Conservation (phyloP, 1,140 invertebrate species). For the Archivesica marissinica region DNA sequence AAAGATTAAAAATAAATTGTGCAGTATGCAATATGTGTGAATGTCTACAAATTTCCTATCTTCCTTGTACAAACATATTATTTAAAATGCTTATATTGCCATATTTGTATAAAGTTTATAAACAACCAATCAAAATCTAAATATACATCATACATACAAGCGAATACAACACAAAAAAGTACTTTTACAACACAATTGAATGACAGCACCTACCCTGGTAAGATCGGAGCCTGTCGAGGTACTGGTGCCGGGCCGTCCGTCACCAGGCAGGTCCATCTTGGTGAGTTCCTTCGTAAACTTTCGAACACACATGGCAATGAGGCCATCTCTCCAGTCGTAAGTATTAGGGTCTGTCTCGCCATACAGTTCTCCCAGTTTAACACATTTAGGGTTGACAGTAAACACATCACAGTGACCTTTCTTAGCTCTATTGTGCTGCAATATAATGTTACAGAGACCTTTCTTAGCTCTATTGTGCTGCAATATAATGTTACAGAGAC, state of each 20-base stretch:
- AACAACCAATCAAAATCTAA: no score
- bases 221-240: constrained; percentile 59
- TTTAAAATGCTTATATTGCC: no score
- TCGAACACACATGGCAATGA: constrained; percentile 80
- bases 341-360: constrained; percentile 93
- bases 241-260: constrained; percentile 62
- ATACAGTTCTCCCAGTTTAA: constrained; percentile 91
- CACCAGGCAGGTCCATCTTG: constrained; percentile 44
- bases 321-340: constrained; percentile 92
- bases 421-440: constrained; percentile 75
- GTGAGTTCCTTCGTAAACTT: constrained; percentile 77
- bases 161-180: not conserved
- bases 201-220: constrained; percentile 45
- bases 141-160: no score
- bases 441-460: no score
- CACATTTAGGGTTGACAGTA: constrained; percentile 92
- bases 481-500: no score
- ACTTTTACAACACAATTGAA: constrained; percentile 13
- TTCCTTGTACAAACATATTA: no score
- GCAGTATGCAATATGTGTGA: no score
- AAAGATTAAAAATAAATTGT: no score
- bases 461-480: no score
- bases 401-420: constrained; percentile 85
- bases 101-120: no score
- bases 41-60: no score